Percentiles rank a stretch among this genome's conserved stretches.
Conservation (phyloP, 2,888 invertebrate genomes). For the Spilosoma lubricipeda region DNA sequence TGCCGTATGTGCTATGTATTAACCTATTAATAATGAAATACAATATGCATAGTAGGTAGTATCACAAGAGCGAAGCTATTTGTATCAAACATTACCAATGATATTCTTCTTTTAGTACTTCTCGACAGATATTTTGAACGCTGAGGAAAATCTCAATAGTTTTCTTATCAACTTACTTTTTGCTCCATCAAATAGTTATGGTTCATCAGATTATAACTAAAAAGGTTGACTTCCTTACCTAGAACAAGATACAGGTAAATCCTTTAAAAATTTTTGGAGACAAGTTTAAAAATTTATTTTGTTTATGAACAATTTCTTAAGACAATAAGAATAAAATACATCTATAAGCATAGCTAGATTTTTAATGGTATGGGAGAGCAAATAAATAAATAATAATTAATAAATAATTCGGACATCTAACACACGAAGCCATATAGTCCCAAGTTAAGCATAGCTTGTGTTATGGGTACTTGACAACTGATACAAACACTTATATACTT, state of each 20-base stretch:
- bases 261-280: neutral
- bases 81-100: neutral
- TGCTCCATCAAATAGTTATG: slow-evolving; percentile 17
- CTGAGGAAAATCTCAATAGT: slow-evolving; percentile 9
- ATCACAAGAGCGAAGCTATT: neutral
- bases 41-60: neutral
- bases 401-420: no score
- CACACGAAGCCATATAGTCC: no score
- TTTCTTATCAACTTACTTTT: slow-evolving; percentile 18
- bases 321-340: no score
- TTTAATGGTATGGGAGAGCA: no score
- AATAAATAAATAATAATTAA: no score
- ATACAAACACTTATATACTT: no score
- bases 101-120: slow-evolving; percentile 8
- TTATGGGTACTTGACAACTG: no score
- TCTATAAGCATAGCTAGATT: no score
- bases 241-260: slow-evolving; percentile 12
- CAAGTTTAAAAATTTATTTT: neutral
- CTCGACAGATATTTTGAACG: slow-evolving; percentile 7
- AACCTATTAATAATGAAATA: neutral
- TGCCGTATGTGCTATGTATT: no score
- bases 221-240: slow-evolving; percentile 16
- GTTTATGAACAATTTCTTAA: neutral
- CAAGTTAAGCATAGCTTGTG: no score
- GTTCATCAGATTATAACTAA: slow-evolving; percentile 20